Conservation (phyloP, 2,888 invertebrate genomes). For the Ecdyonurus torrentis region DNA sequence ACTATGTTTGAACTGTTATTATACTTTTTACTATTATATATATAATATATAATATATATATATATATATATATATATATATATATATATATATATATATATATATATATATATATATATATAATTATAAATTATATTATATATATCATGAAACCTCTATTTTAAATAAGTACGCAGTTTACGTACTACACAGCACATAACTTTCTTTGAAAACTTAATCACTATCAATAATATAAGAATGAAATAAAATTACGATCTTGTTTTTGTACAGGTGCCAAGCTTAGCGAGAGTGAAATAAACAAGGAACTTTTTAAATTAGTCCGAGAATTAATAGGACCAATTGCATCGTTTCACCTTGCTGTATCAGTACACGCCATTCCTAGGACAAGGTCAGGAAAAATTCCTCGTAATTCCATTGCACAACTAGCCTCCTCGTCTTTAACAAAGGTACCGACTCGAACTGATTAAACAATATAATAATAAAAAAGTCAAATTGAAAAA, state of each 20-base stretch:
- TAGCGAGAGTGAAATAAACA: conserved; percentile 33
- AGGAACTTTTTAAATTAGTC: conserved; percentile 40
- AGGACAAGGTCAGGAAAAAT: conserved; percentile 74
- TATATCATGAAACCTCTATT: no score
- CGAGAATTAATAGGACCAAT: conserved; percentile 65
- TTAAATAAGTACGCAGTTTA: no score
- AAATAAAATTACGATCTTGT: background rate
- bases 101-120: background rate
- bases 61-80: no score
- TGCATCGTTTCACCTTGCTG: conserved; percentile 67
- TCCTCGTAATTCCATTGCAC: conserved; percentile 68
- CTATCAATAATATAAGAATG: background rate
- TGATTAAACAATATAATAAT: background rate
- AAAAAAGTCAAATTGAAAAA: background rate
- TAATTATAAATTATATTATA: no score
- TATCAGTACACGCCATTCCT: conserved; percentile 64
- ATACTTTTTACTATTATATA: no score
- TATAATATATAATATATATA: no score
- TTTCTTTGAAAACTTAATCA: no score
- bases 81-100: no score
- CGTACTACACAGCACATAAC: no score
- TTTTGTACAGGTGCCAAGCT: conserved; percentile 28
- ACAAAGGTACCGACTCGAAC: no score
- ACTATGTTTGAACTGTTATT: no score
- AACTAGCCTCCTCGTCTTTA: conserved; percentile 41